Percentiles rank a stretch among this genome's conserved stretches.
Evolutionary conservation across 2,888 invertebrate species (phyloP).

Genomic region (Ethmia dodecea): DNA sequence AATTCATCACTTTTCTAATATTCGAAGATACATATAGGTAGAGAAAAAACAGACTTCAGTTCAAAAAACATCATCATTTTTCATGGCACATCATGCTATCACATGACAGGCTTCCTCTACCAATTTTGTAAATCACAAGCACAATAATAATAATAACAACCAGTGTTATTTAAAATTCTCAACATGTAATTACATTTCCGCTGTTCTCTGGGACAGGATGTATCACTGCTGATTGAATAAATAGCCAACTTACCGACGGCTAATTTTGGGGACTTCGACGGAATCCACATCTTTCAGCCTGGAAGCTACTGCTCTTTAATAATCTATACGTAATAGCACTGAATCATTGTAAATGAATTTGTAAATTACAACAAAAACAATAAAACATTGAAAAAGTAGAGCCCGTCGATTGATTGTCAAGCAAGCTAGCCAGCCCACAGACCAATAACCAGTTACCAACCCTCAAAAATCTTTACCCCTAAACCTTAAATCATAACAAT

Average conservation of each 20-base stretch:
- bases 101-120: no score
- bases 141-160: no score
- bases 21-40: no score
- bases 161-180: conserved; percentile 62
- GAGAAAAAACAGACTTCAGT: no score
- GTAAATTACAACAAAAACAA: conserved; percentile 29
- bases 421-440: no score
- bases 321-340: conserved; percentile 17
- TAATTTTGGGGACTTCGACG: conserved; percentile 84
- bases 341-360: conserved; percentile 26
- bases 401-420: background rate
- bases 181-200: conserved; percentile 66
- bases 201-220: conserved; percentile 58
- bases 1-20: no score
- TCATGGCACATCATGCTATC: no score
- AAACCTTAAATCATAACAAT: no score
- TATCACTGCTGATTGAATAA: conserved; percentile 48
- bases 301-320: conserved; percentile 9
- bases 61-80: no score
- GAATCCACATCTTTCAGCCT: conserved; percentile 81
- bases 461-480: no score
- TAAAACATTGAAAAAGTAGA: conserved; percentile 27
- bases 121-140: no score
- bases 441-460: no score
- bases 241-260: conserved; percentile 82